Conservation (phyloP, 2,888 invertebrate genomes). For the Cheilosia grossa region DNA sequence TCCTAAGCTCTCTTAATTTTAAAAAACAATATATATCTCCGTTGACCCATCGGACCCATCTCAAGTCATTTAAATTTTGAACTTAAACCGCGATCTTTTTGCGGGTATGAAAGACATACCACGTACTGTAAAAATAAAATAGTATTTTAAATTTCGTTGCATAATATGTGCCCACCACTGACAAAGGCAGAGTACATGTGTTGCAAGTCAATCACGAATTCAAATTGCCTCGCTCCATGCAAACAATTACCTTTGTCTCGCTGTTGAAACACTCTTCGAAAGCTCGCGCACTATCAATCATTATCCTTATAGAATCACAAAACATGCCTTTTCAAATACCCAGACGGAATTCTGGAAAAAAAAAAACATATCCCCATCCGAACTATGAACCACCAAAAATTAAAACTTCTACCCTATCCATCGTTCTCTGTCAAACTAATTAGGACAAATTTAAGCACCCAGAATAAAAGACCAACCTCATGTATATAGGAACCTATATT, state of each 20-base stretch:
- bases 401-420: constrained; percentile 77
- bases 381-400: constrained; percentile 16
- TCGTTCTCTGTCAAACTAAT: constrained; percentile 82
- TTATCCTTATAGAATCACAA: constrained; percentile 34
- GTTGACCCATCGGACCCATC: no score
- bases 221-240: not conserved
- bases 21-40: no score
- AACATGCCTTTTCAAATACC: constrained; percentile 68
- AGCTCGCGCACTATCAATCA: constrained; percentile 60
- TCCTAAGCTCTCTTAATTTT: no score
- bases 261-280: constrained; percentile 36
- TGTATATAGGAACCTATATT: constrained; percentile 53
- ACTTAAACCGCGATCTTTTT: no score
- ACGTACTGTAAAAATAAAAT: no score
- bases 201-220: not conserved
- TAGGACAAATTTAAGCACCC: constrained; percentile 82
- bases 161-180: no score
- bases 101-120: no score
- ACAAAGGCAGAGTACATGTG: no score
- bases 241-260: constrained; percentile 36
- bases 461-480: constrained; percentile 74
- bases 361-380: constrained; percentile 31
- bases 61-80: no score
- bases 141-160: no score
- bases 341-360: constrained; percentile 71